These are phyloP conservation scores for Andrena praecox DNA, from an alignment of 2,888 invertebrate genomes.

Conservation along the genomic window DNA sequence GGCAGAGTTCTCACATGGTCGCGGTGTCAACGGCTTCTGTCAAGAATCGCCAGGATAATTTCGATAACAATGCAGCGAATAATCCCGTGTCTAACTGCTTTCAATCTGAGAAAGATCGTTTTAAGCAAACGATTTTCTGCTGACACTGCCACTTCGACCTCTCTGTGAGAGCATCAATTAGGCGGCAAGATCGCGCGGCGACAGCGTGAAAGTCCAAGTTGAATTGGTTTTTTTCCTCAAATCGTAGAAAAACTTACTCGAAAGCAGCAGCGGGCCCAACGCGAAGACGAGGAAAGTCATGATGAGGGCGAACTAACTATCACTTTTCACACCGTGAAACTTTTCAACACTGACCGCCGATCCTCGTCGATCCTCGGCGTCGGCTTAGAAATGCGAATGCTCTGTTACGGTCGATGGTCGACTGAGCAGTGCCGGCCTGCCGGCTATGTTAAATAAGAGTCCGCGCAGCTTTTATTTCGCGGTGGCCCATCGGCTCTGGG, in stretches of 20 bases:
- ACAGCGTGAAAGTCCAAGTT: neutral
- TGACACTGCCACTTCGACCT: too few species aligned
- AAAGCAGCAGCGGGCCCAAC: slow-evolving; percentile 43
- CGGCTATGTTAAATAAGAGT: slow-evolving; percentile 78
- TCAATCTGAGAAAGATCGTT: too few species aligned
- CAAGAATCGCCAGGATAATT: too few species aligned
- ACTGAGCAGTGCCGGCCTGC: slow-evolving; percentile 74
- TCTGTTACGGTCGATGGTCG: slow-evolving; percentile 73
- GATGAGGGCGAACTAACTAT: slow-evolving; percentile 19
- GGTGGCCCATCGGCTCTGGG: slow-evolving; percentile 56
- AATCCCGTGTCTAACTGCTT: too few species aligned
- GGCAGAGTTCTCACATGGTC: too few species aligned
- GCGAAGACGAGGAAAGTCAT: slow-evolving; percentile 51
- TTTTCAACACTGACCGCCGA: slow-evolving; percentile 6
- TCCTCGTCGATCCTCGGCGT: slow-evolving; percentile 26
- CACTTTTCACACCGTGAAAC: slow-evolving; percentile 40
- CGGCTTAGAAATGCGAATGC: slow-evolving; percentile 58
- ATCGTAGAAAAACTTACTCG: slow-evolving; percentile 48
- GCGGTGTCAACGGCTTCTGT: too few species aligned
- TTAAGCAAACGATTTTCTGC: too few species aligned
- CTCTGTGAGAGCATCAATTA: too few species aligned
- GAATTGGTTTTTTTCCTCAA: neutral
- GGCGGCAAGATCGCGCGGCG: neutral
- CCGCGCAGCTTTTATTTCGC: slow-evolving; percentile 66
- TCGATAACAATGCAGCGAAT: too few species aligned